A percentile compares a stretch with the other conserved stretches of the same genome.
phyloP scores from a whole-genome alignment of 2,888 invertebrate species.

The Thysanoteuthis rhombus region DNA sequence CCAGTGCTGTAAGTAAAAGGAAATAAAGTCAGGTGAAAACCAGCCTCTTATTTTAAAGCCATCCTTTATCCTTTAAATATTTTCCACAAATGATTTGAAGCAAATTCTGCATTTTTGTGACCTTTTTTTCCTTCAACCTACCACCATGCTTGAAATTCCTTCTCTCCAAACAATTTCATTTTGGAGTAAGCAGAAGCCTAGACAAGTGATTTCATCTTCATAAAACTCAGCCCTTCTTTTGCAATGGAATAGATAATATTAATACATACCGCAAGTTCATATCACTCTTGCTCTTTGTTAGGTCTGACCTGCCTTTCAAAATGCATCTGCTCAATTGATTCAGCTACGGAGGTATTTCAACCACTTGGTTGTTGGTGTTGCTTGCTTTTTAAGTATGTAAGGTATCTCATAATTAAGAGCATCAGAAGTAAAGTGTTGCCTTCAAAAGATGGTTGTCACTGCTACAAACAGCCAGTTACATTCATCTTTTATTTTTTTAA shows the following conservation, averaged over 20 bases:
- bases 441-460: slow-evolving; percentile 12
- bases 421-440: not conserved
- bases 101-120: too few relatives aligned
- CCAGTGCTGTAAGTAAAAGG: too few relatives aligned
- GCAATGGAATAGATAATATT: not conserved
- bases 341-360: slow-evolving; percentile 12
- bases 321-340: slow-evolving; percentile 12
- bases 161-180: not conserved
- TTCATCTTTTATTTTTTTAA: not conserved
- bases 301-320: slow-evolving; percentile 12
- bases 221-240: not conserved
- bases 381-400: not conserved
- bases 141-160: too few relatives aligned
- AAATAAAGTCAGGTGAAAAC: too few relatives aligned
- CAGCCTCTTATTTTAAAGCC: not conserved
- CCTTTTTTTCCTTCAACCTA: too few relatives aligned
- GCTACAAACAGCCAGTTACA: not conserved
- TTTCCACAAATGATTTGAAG: not conserved
- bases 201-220: not conserved
- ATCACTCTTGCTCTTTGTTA: slow-evolving; percentile 12
- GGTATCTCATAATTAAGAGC: not conserved
- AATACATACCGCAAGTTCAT: slow-evolving; percentile 12
- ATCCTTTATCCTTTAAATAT: not conserved
- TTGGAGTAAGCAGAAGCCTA: not conserved
- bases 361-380: slow-evolving; percentile 12